Evolutionary conservation across 2,113 vertebrate species (phyloP).

Genomic region (Macquaria australasica): DNA sequence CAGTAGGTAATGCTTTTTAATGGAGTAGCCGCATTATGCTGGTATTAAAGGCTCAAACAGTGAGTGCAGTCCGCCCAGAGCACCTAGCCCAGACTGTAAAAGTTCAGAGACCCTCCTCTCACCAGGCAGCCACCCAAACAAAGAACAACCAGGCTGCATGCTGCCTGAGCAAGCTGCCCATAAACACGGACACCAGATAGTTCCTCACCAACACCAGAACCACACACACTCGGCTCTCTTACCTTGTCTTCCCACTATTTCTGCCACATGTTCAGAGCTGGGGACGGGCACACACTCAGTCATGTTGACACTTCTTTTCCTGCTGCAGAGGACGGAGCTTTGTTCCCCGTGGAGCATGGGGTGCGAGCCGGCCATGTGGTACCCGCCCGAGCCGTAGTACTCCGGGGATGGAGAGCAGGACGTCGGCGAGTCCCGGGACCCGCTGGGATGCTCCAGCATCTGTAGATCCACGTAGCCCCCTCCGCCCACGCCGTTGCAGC

Average conservation of each 20-base stretch:
- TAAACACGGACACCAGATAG: slow-evolving; percentile 29
- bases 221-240: slow-evolving; percentile 38
- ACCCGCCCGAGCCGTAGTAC: slow-evolving; percentile 87
- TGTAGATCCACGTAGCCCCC: slow-evolving; percentile 84
- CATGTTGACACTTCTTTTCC: slow-evolving; percentile 92
- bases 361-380: slow-evolving; percentile 85
- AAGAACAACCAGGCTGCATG: slow-evolving; percentile 63
- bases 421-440: slow-evolving; percentile 83
- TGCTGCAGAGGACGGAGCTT: slow-evolving; percentile 87
- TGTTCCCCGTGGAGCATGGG: slow-evolving; percentile 87
- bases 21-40: slow-evolving; percentile 1
- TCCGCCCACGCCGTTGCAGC: slow-evolving; percentile 74
- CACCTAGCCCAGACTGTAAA: slow-evolving; percentile 19
- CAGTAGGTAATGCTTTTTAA: not conserved
- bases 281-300: slow-evolving; percentile 91
- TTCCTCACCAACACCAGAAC: not conserved
- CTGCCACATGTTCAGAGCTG: slow-evolving; percentile 91
- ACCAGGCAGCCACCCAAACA: slow-evolving; percentile 78
- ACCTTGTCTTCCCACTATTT: slow-evolving; percentile 92
- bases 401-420: slow-evolving; percentile 87
- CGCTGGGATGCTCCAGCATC: slow-evolving; percentile 81
- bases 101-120: slow-evolving; percentile 58
- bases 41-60: not conserved
- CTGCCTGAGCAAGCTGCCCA: slow-evolving; percentile 19
- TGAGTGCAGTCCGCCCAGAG: not conserved